A percentile compares a stretch with the other conserved stretches of the same genome.
phyloP scores from a whole-genome alignment of 2,113 vertebrate species.

The Tretioscincus oriximinensis region DNA sequence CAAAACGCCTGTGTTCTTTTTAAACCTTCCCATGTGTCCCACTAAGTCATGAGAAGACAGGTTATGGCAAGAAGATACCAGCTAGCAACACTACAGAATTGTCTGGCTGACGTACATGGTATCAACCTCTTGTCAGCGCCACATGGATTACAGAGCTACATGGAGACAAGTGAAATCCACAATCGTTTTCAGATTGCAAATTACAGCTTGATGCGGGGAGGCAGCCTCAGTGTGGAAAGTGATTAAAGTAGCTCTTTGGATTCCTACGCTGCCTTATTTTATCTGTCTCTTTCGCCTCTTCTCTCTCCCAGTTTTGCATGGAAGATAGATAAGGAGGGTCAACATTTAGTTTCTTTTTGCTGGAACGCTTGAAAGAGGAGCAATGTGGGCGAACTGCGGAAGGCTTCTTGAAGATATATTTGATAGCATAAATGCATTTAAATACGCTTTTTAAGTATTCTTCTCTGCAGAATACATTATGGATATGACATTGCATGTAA shows the following conservation, averaged over 20 bases:
- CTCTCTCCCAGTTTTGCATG: background rate
- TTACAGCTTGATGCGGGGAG: too few relatives aligned
- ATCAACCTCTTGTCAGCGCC: too few relatives aligned
- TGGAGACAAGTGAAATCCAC: too few relatives aligned
- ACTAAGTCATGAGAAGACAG: too few relatives aligned
- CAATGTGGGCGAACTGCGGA: background rate
- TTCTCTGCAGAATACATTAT: constrained; percentile 6
- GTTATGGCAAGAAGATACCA: too few relatives aligned
- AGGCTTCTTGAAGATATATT: background rate
- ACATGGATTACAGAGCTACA: too few relatives aligned
- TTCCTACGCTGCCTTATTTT: background rate
- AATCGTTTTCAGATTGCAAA: too few relatives aligned
- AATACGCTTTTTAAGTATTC: constrained; percentile 22
- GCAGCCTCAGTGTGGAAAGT: background rate
- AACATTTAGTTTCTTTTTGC: background rate
- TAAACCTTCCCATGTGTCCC: too few relatives aligned
- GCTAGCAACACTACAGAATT: too few relatives aligned
- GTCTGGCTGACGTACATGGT: too few relatives aligned
- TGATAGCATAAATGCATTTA: background rate
- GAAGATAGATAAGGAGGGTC: background rate
- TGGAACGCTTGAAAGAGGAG: constrained; percentile 11
- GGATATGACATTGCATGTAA: background rate
- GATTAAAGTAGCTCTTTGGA: background rate
- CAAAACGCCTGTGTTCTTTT: too few relatives aligned
- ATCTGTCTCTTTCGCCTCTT: background rate